A percentile compares a stretch with the other conserved stretches of the same genome.
Conservation (phyloP, 2,888 invertebrate genomes). For the Platypus cylindrus region DNA sequence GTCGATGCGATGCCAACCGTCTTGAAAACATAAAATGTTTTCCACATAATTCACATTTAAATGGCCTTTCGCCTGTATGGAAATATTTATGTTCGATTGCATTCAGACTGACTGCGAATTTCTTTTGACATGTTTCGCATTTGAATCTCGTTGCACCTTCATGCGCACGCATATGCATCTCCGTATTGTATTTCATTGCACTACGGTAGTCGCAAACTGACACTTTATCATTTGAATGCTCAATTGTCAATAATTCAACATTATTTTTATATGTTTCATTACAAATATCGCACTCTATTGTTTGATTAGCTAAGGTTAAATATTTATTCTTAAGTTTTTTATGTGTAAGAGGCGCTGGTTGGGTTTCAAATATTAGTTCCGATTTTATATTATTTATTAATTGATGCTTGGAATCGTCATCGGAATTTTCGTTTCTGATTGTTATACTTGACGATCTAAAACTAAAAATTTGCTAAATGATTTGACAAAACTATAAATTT, state of each 20-base stretch:
- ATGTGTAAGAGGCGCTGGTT: no score
- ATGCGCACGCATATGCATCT: slow-evolving; percentile 35
- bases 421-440: no score
- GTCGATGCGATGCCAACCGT: slow-evolving; percentile 39
- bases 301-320: slow-evolving; percentile 22
- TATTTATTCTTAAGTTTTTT: no score
- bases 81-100: slow-evolving; percentile 34
- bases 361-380: no score
- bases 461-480: no score
- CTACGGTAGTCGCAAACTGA: slow-evolving; percentile 26
- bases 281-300: slow-evolving; percentile 28
- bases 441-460: no score
- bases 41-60: slow-evolving; percentile 38
- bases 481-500: no score
- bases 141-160: slow-evolving; percentile 33
- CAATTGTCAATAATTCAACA: slow-evolving; percentile 24
- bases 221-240: slow-evolving; percentile 25
- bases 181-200: slow-evolving; percentile 25
- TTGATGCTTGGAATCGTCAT: no score
- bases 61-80: slow-evolving; percentile 42
- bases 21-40: slow-evolving; percentile 40
- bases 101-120: slow-evolving; percentile 37
- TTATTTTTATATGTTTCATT: slow-evolving; percentile 26
- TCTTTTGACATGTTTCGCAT: slow-evolving; percentile 36
- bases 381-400: no score